phyloP scores from a whole-genome alignment of 2,888 invertebrate species.

The Aleiodes testaceus region DNA sequence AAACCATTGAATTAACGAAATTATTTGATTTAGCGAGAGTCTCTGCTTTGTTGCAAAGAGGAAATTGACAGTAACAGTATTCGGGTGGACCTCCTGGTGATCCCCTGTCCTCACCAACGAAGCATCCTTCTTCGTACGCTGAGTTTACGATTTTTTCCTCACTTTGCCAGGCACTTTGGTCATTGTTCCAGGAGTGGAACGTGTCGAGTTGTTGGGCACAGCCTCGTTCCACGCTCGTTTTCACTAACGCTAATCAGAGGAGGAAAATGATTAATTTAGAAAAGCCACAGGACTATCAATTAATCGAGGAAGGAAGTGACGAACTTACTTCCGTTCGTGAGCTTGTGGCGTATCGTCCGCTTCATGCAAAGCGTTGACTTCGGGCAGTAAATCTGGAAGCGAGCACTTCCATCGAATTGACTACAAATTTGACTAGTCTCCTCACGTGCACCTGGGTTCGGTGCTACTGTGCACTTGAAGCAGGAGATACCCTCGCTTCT shows the following conservation, averaged over 20 bases:
- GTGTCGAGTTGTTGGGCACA: conserved; percentile 84
- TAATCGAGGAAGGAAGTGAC: background rate
- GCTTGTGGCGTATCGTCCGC: conserved; percentile 74
- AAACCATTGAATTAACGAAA: background rate
- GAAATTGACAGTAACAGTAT: conserved; percentile 85
- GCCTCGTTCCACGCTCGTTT: conserved; percentile 78
- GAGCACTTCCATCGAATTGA: conserved; percentile 82
- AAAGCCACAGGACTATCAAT: background rate
- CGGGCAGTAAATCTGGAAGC: conserved; percentile 84
- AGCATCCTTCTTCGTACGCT: conserved; percentile 83
- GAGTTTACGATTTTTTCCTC: conserved; percentile 79
- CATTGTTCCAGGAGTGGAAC: conserved; percentile 77
- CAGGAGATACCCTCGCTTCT: conserved; percentile 77
- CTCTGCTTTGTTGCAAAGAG: conserved; percentile 80
- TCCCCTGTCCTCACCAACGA: conserved; percentile 78
- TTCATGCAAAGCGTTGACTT: conserved; percentile 90
- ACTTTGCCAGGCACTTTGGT: conserved; percentile 77
- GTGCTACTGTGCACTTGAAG: conserved; percentile 83
- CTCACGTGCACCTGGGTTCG: conserved; percentile 75
- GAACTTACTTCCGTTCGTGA: conserved; percentile 80
- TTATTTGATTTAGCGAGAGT: background rate
- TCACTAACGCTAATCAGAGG: conserved; percentile 75
- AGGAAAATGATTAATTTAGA: conserved; percentile 16
- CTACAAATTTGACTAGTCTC: conserved; percentile 82
- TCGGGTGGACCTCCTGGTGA: conserved; percentile 77